Evolutionary conservation across 1,140 invertebrate species (phyloP).

Genomic region (Tachypleus tridentatus): DNA sequence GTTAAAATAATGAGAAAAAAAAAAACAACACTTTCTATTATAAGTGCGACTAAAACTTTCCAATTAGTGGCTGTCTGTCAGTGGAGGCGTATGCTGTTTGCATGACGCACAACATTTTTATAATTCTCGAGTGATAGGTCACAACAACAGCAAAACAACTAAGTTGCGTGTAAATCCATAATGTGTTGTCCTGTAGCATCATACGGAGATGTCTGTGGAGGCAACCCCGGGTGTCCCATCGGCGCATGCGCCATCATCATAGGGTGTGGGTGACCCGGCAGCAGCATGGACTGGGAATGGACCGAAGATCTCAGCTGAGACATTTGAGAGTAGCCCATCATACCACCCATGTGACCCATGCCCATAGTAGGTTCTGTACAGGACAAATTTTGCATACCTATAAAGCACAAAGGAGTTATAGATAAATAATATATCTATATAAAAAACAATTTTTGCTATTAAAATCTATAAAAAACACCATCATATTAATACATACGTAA

Average conservation of each 20-base stretch:
- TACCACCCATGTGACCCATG: slow-evolving; percentile 30
- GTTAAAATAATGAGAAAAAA: too few relatives aligned
- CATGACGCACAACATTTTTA: too few relatives aligned
- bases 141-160: slow-evolving; percentile 9
- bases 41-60: too few relatives aligned
- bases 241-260: slow-evolving; percentile 39
- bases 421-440: slow-evolving; percentile 1
- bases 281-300: slow-evolving; percentile 40
- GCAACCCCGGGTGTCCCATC: slow-evolving; percentile 22
- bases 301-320: slow-evolving; percentile 37
- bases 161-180: slow-evolving; percentile 41
- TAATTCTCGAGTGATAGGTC: too few relatives aligned
- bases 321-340: slow-evolving; percentile 36
- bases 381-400: slow-evolving; percentile 36
- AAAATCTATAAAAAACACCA: not conserved
- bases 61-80: too few relatives aligned
- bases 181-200: slow-evolving; percentile 37
- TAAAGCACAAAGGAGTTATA: slow-evolving; percentile 9
- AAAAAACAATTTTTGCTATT: not conserved
- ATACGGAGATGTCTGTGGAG: slow-evolving; percentile 37
- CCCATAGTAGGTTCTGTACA: slow-evolving; percentile 29
- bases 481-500: not conserved
- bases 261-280: slow-evolving; percentile 39
- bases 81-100: too few relatives aligned
- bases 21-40: too few relatives aligned